Conservation (phyloP, 2,113 vertebrate genomes). For the Uria lomvia region DNA sequence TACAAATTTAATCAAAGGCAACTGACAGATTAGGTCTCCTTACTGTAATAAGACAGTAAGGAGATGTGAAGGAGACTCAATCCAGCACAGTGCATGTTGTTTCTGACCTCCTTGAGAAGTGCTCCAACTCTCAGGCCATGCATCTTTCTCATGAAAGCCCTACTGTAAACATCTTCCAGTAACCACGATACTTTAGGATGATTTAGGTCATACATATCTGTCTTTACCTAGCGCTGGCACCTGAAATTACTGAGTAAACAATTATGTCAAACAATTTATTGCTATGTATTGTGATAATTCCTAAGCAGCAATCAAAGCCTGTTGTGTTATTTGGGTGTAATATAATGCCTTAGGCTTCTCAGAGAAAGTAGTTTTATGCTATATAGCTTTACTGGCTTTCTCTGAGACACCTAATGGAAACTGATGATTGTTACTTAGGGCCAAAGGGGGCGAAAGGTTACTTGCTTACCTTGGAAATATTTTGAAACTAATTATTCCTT, state of each 20-base stretch:
- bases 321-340: not conserved
- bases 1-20: not conserved
- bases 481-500: not conserved
- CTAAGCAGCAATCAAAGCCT: not conserved
- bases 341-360: not conserved
- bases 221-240: not conserved
- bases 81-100: not conserved
- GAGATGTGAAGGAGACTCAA: not conserved
- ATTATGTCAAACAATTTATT: not conserved
- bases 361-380: not conserved
- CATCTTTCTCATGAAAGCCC: not conserved
- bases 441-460: not conserved
- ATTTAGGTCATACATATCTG: not conserved
- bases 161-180: not conserved
- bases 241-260: not conserved
- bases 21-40: not conserved
- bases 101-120: not conserved
- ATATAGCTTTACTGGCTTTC: not conserved
- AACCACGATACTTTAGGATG: not conserved
- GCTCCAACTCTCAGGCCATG: not conserved
- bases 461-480: not conserved
- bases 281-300: not conserved
- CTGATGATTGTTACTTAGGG: not conserved
- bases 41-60: not conserved
- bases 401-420: not conserved